Conservation (phyloP, 2,888 invertebrate genomes). For the Ophion slaviceki region DNA sequence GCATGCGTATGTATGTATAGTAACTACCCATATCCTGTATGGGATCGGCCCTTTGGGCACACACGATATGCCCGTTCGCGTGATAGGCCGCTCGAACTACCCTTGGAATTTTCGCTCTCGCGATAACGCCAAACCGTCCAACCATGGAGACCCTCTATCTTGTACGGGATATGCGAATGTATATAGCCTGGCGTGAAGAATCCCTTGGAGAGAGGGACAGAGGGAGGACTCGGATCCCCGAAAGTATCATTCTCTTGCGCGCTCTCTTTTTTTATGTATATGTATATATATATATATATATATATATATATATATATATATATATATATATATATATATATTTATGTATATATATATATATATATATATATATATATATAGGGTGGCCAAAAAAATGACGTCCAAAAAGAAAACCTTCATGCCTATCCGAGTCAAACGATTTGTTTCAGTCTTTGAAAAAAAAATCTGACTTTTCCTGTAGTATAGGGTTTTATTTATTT, state of each 20-base stretch:
- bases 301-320: no score
- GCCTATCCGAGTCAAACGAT: no score
- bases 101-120: slow-evolving; percentile 50
- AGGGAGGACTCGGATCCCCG: slow-evolving; percentile 10
- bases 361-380: neutral
- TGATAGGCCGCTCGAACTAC: slow-evolving; percentile 52
- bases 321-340: no score
- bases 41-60: slow-evolving; percentile 65
- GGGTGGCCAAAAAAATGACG: neutral
- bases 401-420: no score
- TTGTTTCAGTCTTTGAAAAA: no score
- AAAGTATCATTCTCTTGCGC: slow-evolving; percentile 5
- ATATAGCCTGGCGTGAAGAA: slow-evolving; percentile 46
- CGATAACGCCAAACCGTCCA: slow-evolving; percentile 64
- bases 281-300: neutral
- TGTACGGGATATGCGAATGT: slow-evolving; percentile 12
- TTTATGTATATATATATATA: no score
- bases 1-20: slow-evolving; percentile 13
- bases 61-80: slow-evolving; percentile 48
- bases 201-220: slow-evolving; percentile 47
- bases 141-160: slow-evolving; percentile 41
- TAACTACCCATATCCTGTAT: slow-evolving; percentile 50
- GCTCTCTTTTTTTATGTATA: neutral
- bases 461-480: no score
- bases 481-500: no score